Evolutionary conservation across 37 sponge, comb jelly and placozoan species (phyloP), one percentile per base, ranked within the genome.

Genomic region (Dysidea cf. avara): DNA sequence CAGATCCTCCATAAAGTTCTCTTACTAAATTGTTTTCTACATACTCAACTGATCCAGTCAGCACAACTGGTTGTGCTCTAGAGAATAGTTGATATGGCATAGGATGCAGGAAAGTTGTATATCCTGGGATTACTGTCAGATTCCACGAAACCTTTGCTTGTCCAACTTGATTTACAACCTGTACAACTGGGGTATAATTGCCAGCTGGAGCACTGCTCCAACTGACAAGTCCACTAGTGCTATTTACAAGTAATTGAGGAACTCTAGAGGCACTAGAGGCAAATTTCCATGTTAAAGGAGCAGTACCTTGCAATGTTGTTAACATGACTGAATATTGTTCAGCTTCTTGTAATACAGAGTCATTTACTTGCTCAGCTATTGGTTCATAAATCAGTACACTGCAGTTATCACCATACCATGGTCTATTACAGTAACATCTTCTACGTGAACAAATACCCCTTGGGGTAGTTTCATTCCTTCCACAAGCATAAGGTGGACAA

Each of bases 401-500:
- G 51, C 75, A 74, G 32, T 74, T 34, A 1, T 46, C 33, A 14
- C 75, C 75, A 59, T 21, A 46, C 75, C 75, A 74, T 39, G 75
- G 75, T 1, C 51, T 61, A 60, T 59, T 74, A 60, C 75, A 74
- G 13, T 2, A 2, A 47, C 75, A 74, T 18, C 29, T 11, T 39
- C 75, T 62, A 25, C 43, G 29, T 0, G 34, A 11, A 26, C 75
- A 74, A 3, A 46, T 39, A 22, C 75, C 75, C 14, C 51, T 26
- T 4, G 75, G 75, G 13, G 47, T 20, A n/a, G 51, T 47, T 48
- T 74, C 75, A 74, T 74, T 74, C 29, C 75, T 59, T 30, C 75
- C 75, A 60, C 75, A 74, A 43, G 75, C 75, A 61, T 74, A 11
- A 1, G 51, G n/a, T n/a, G n/a, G n/a, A n/a, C n/a, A n/a, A n/a